Conservation (phyloP, 30 jellyfish, hydroid and myxozoan species). For the Calvadosia cruxmelitensis region DNA sequence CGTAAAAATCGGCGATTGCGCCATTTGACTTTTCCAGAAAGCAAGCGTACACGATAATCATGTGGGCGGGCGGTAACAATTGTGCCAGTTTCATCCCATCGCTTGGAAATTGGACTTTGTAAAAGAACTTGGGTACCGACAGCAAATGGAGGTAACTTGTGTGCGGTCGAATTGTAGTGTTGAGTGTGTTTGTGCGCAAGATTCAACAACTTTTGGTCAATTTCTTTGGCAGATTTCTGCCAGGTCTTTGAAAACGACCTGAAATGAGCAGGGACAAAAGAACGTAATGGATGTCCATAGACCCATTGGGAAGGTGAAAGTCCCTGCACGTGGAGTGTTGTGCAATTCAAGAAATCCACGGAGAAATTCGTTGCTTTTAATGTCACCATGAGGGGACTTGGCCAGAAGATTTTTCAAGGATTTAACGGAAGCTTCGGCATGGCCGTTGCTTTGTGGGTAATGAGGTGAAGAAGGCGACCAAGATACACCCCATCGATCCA, state of each 20-base stretch:
- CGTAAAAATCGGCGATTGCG: neutral
- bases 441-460: neutral
- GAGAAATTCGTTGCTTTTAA: no score
- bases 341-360: neutral
- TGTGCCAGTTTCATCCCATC: neutral
- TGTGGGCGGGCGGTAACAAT: neutral
- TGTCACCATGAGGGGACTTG: no score
- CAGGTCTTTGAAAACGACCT: neutral
- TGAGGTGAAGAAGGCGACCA: neutral
- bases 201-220: neutral
- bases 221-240: neutral
- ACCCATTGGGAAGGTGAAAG: neutral
- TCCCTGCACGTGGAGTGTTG: neutral
- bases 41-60: neutral
- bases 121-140: neutral
- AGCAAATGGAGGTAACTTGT: neutral
- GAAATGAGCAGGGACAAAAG: neutral
- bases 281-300: neutral
- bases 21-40: neutral
- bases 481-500: neutral
- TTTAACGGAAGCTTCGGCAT: neutral
- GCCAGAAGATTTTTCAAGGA: no score
- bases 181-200: neutral
- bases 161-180: neutral
- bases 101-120: neutral